A percentile compares a stretch with the other conserved stretches of the same genome.
phyloP scores from a whole-genome alignment of 92 coral and sea anemone species.

The Meandrina meandrites region DNA sequence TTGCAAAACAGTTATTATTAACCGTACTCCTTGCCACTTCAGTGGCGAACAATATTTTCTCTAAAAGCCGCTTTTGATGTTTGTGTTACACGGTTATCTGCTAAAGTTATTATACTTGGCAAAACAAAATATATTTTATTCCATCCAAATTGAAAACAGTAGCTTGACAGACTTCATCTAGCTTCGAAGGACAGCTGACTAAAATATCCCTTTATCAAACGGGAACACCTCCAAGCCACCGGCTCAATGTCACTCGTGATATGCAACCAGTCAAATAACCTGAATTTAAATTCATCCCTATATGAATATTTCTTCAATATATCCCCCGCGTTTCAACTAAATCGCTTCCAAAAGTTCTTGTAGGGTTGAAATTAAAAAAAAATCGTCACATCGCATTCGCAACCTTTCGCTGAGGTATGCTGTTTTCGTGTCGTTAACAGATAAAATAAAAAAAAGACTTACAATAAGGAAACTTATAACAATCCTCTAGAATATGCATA shows the following conservation, averaged over 20 bases:
- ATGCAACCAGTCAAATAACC: neutral
- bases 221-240: neutral
- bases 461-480: neutral
- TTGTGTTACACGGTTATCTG: slow-evolving; percentile 5
- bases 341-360: neutral
- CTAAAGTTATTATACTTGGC: slow-evolving; percentile 1
- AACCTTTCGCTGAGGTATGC: neutral
- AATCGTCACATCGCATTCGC: neutral
- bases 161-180: neutral
- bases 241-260: neutral
- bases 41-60: neutral
- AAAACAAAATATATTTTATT: neutral
- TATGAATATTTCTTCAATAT: neutral
- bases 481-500: neutral
- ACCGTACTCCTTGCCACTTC: neutral
- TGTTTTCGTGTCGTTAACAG: neutral
- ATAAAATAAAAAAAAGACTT: neutral
- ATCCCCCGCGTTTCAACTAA: neutral
- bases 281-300: neutral
- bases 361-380: neutral
- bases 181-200: neutral
- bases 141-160: neutral
- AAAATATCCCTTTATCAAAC: neutral
- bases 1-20: neutral
- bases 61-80: slow-evolving; percentile 9